Percentiles rank a stretch among this genome's conserved stretches.
Evolutionary conservation across 2,797 vertebrate species (phyloP).

Genomic region (Acestrorhynchus altus): DNA sequence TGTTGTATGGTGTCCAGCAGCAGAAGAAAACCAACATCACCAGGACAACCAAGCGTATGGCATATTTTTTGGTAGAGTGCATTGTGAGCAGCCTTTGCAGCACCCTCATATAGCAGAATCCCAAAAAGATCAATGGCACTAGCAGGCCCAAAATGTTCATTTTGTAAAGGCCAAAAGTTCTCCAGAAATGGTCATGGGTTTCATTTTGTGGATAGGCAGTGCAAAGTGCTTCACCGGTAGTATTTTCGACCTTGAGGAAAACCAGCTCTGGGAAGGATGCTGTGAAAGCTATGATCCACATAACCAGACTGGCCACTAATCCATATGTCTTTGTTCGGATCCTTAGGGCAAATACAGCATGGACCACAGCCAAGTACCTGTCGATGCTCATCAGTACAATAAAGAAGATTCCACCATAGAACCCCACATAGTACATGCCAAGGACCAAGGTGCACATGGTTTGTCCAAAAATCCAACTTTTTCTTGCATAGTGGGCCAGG

Average conservation of each 20-base stretch:
- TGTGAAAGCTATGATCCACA: slow-evolving; percentile 80
- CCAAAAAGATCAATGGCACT: slow-evolving; percentile 82
- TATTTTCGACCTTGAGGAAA: slow-evolving; percentile 65
- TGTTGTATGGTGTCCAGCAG: slow-evolving; percentile 90
- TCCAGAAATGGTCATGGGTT: slow-evolving; percentile 62
- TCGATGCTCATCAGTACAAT: slow-evolving; percentile 91
- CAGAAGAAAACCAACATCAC: slow-evolving; percentile 86
- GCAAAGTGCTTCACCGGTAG: slow-evolving; percentile 50
- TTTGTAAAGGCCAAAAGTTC: slow-evolving; percentile 78
- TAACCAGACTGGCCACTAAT: slow-evolving; percentile 73
- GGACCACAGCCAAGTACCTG: slow-evolving; percentile 90
- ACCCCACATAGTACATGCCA: slow-evolving; percentile 82
- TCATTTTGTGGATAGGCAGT: slow-evolving; percentile 27
- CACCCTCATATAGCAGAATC: slow-evolving; percentile 87
- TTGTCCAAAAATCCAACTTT: slow-evolving; percentile 86
- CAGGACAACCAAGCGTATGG: slow-evolving; percentile 81
- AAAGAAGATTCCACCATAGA: slow-evolving; percentile 90
- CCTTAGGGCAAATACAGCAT: slow-evolving; percentile 72
- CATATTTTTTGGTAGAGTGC: slow-evolving; percentile 82
- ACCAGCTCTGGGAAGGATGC: slow-evolving; percentile 83
- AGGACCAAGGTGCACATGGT: slow-evolving; percentile 84
- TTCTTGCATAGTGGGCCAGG: slow-evolving; percentile 82
- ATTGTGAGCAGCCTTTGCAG: slow-evolving; percentile 76
- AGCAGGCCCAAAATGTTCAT: slow-evolving; percentile 85
- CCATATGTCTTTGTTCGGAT: slow-evolving; percentile 81